Percentiles rank a stretch among this genome's conserved stretches.
These are phyloP conservation scores for Nautilus pompilius DNA, from an alignment of 1,140 invertebrate genomes.

Conservation along the genomic window DNA sequence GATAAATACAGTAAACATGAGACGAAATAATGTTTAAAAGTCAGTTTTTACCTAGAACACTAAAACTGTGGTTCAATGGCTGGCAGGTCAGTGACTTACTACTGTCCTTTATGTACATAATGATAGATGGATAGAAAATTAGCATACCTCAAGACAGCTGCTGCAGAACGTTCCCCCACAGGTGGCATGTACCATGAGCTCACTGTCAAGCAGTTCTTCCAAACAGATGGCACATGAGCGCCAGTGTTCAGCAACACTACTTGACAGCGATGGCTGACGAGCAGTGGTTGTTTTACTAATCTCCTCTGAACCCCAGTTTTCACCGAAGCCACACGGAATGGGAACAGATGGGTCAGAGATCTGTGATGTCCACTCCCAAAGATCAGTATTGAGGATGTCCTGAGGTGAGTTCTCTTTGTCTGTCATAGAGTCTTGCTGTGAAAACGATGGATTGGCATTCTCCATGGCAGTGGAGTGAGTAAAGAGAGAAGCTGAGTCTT, in stretches of 20 bases:
- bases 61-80: too few relatives aligned
- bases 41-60: too few relatives aligned
- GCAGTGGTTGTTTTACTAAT: neutral
- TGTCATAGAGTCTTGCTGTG: too few relatives aligned
- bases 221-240: constrained; percentile 65
- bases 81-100: neutral
- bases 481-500: too few relatives aligned
- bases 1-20: too few relatives aligned
- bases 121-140: neutral
- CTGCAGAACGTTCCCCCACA: constrained; percentile 65
- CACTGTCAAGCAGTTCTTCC: constrained; percentile 61
- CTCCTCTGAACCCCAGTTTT: neutral
- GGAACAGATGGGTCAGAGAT: too few relatives aligned
- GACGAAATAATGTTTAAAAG: too few relatives aligned
- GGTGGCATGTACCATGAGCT: constrained; percentile 61
- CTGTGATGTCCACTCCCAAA: too few relatives aligned
- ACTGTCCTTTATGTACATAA: neutral
- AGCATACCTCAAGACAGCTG: constrained; percentile 63
- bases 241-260: constrained; percentile 39
- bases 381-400: too few relatives aligned
- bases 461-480: too few relatives aligned
- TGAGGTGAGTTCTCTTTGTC: too few relatives aligned
- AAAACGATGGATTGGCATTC: too few relatives aligned
- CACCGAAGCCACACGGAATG: neutral
- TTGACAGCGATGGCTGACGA: neutral